Base-by-base conservation (phyloP, 2,797 vertebrate species). In the Clarias laeviceps region DNA sequence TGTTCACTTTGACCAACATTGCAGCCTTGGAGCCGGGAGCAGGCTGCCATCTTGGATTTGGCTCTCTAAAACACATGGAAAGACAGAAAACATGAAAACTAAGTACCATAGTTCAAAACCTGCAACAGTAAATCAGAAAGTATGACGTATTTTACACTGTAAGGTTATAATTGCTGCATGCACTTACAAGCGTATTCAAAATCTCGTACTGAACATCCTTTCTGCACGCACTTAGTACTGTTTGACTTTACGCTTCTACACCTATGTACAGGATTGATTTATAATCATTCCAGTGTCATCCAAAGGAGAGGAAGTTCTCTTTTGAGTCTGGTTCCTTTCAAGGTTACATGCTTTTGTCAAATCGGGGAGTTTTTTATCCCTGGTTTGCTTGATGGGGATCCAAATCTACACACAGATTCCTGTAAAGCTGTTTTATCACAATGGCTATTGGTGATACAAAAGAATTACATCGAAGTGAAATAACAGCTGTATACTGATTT, bases 1-100 rank as follows among this genome's bases (percentile, higher is more conserved):
- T 94, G 90, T 92, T 95, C 76, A 96, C 94, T 91, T 96, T 96
- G 82, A 96, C 95, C 90, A 96, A 87, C 95, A 95, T 95, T 74
- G 95, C 93, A 61, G 95, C 94, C 91, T 96, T 96, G 0, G 95
- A 95, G 64, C 95, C 95, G 37, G 95, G 95, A 84, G 94, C 88
- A 64, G 95, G 95, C 89, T 96, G 95, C 95, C 95, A 96, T 85
- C 93, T 93, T 72, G 91, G 91, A 86, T 91, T 84, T 69, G 92
- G 89, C 9, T 94, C 94, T 88, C 95, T 95, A 82, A 79, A 92
- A 86, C 24, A 86, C 12, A 84, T 6, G 11, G 20, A 78, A 37
- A 50, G 45, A 76, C 32, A 80, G 1, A 66, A 22, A 37, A 15
- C 24, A 27, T 69, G 7, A 77, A 56, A 7, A 62, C 17, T 22